Evolutionary conservation across 1,140 invertebrate genomes (phyloP).

Genomic region (Drosophila erecta): DNA sequence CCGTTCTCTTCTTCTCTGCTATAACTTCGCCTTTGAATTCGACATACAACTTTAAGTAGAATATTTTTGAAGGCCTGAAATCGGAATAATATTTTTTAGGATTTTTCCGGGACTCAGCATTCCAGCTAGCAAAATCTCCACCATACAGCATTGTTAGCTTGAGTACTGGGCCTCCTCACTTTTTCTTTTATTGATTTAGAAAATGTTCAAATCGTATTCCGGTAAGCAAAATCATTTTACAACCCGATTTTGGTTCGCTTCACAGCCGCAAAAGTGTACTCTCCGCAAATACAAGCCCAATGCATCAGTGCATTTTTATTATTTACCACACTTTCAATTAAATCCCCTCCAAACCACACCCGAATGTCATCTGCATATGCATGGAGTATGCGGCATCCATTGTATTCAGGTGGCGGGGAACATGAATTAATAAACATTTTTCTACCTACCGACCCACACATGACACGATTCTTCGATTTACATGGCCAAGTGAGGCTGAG

Average conservation of each 20-base stretch:
- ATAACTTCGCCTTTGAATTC: conserved; percentile 24
- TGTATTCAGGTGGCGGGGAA: conserved; percentile 21
- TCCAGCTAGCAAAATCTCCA: too few relatives aligned
- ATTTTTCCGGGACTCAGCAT: too few relatives aligned
- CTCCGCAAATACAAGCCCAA: conserved; percentile 7
- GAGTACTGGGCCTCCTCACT: too few relatives aligned
- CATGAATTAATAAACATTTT: conserved; percentile 60
- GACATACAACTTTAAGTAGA: conserved; percentile 1
- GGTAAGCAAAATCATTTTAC: not conserved
- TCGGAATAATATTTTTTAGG: not conserved
- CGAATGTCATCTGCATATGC: conserved; percentile 48
- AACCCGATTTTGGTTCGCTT: conserved; percentile 17
- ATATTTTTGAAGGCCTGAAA: conserved; percentile 4
- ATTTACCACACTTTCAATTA: conserved; percentile 72
- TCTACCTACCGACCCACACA: conserved; percentile 6
- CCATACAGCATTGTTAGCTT: too few relatives aligned
- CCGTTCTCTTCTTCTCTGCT: conserved; percentile 11
- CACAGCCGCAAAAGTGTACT: not conserved
- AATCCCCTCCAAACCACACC: conserved; percentile 17
- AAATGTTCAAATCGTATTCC: not conserved
- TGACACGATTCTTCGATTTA: conserved; percentile 72
- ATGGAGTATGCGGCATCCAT: conserved; percentile 24
- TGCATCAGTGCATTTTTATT: conserved; percentile 52
- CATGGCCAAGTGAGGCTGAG: conserved; percentile 56
- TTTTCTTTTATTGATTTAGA: not conserved